Evolutionary conservation across 2,113 vertebrate species (phyloP).

Genomic region (Steatornis caripensis): DNA sequence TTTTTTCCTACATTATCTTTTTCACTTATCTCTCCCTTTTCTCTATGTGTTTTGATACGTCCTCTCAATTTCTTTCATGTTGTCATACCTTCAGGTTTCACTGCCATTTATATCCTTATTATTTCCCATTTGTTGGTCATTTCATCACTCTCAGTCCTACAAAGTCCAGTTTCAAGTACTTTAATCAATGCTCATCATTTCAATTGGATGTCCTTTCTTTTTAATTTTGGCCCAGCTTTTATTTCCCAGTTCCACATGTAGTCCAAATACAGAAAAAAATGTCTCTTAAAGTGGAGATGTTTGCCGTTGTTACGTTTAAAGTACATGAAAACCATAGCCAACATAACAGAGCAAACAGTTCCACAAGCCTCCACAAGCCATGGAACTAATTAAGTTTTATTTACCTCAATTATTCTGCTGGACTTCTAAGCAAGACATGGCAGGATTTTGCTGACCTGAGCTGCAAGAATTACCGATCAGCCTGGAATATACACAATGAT

Average conservation of each 20-base stretch:
- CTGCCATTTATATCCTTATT: neutral
- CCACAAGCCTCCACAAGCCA: no score
- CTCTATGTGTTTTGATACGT: neutral
- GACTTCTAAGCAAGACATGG: neutral
- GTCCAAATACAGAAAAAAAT: neutral
- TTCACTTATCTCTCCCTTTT: neutral
- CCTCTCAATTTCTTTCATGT: neutral
- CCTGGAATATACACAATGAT: neutral
- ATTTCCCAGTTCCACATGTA: neutral
- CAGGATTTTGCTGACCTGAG: neutral
- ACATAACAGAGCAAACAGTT: neutral
- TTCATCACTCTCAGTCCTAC: neutral
- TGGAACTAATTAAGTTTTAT: neutral
- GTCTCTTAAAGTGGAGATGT: neutral
- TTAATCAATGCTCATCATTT: neutral
- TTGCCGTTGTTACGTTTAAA: neutral
- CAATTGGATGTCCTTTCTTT: neutral
- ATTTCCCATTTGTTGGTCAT: neutral
- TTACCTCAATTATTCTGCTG: neutral
- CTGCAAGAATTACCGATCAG: neutral
- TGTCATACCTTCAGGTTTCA: neutral
- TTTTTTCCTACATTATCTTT: neutral
- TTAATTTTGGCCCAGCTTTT: neutral
- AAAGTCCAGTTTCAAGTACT: neutral
- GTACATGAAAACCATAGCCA: neutral